phyloP scores from a whole-genome alignment of 2,888 invertebrate species.

The Rhynchonema sp. region DNA sequence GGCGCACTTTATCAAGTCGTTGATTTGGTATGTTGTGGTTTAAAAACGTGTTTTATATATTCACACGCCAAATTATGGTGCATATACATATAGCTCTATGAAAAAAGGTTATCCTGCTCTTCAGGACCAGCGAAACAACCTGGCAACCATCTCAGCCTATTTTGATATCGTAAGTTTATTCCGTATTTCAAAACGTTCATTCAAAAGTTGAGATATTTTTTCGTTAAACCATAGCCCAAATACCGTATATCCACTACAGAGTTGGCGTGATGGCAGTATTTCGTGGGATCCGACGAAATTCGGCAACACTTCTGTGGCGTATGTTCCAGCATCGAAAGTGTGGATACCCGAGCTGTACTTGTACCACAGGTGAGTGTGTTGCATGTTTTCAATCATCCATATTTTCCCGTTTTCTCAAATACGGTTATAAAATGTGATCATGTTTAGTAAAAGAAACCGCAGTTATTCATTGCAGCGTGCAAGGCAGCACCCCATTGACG shows the following conservation, averaged over 20 bases:
- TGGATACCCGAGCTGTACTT: constrained; percentile 27
- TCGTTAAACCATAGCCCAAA: not conserved
- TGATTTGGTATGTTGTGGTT: constrained; percentile 17
- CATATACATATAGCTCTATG: too few species aligned
- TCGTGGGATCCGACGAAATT: constrained; percentile 19
- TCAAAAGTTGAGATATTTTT: too few species aligned
- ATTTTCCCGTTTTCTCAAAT: too few species aligned
- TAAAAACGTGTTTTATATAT: too few species aligned
- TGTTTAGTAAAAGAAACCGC: too few species aligned
- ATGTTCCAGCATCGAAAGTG: constrained; percentile 21
- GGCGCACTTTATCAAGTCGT: constrained; percentile 25
- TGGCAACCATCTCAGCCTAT: constrained; percentile 25
- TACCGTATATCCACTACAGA: constrained; percentile 1
- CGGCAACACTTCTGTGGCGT: constrained; percentile 15
- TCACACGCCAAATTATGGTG: too few species aligned
- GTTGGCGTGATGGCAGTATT: constrained; percentile 7
- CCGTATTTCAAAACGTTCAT: not conserved
- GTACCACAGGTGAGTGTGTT: constrained; percentile 16
- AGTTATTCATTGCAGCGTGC: constrained; percentile 1
- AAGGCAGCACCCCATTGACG: not conserved
- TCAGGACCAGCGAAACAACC: constrained; percentile 24
- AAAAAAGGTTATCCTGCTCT: not conserved
- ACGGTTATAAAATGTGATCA: too few species aligned
- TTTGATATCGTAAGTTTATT: constrained; percentile 17
- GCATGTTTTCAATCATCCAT: not conserved